Base-by-base conservation (phyloP, 2,113 vertebrate species). In the Furnarius figulus region DNA sequence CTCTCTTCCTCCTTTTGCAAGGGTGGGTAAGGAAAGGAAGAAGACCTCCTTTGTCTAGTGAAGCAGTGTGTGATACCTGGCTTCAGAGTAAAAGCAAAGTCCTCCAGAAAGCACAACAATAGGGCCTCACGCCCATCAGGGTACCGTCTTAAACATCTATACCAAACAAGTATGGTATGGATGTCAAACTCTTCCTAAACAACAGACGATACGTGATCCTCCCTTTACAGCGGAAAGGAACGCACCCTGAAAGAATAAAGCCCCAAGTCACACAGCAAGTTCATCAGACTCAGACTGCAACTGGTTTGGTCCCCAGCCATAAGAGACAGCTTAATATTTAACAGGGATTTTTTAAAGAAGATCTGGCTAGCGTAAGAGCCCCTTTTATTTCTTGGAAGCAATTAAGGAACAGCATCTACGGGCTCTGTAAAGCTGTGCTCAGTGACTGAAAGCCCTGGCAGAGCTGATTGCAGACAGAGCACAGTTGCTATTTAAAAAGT, bases 381-480 rank as follows among this genome's bases (percentile, higher is more conserved):
- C n/a, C 25, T 88, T 95, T 90, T 88, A 67, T 71, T 83, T 63
- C 87, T 86, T 72, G 71, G 42, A 92, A 89, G 65, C 84, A 93
- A 81, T 81, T 90, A 90, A 47, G 47, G 70, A 89, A 67, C 35
- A 65, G 39, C 35, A 92, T 87, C 95, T 89, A 72, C 52, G 89
- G 61, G 56, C 33, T 89, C 76, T 75, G 52, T 83, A 94, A 96
- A 88, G 65, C 79, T 77, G 44, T 44, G 61, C 30, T 68, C n/a
- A 33, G 68, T n/a, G 31, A 80, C 76, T 72, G 63, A 74, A 78
- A 83, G 75, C 25, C 40, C 1, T 2, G 11, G 28, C 50, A 50
- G 55, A 75, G 25, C 28, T 16, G 37, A 92, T 56, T 59, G 71
- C 30, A 80, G 56, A 31, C 39, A 44, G 12, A 30, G 15, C 52